phyloP scores from a whole-genome alignment of 2,797 vertebrate species.

The Liasis olivaceus region DNA sequence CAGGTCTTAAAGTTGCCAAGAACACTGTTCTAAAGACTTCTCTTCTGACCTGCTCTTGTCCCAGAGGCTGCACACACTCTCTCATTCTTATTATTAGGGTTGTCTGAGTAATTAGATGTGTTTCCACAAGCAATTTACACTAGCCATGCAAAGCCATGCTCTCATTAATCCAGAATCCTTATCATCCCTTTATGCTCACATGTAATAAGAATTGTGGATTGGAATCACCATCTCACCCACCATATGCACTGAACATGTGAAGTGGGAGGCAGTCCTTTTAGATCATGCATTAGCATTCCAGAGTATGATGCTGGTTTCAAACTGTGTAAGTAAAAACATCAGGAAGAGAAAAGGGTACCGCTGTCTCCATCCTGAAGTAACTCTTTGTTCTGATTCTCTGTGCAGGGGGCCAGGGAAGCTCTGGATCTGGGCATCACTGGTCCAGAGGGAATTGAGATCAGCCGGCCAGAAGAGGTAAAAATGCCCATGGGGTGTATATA shows the following conservation, averaged over 20 bases:
- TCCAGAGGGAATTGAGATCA: constrained; percentile 96
- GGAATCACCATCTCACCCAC: not conserved
- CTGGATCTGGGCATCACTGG: constrained; percentile 94
- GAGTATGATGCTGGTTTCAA: not conserved
- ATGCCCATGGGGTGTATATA: not conserved
- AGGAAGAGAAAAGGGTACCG: not conserved
- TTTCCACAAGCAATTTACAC: not conserved
- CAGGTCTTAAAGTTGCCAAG: no score
- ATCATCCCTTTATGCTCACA: no score
- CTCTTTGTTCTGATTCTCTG: not conserved
- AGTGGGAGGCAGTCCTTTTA: not conserved
- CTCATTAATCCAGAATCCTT: not conserved
- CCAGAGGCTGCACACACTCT: not conserved
- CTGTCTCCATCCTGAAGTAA: no score
- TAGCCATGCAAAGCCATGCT: not conserved
- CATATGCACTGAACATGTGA: not conserved
- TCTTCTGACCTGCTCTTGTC: no score
- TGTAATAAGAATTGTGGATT: not conserved
- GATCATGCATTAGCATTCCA: no score
- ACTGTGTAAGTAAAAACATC: not conserved
- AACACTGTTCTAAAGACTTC: not conserved
- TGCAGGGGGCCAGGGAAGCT: constrained; percentile 89
- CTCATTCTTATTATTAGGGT: not conserved
- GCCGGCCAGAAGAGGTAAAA: constrained; percentile 92
- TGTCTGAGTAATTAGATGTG: not conserved